A percentile compares a stretch with the other conserved stretches of the same genome.
Conservation (phyloP, 2,888 invertebrate genomes). For the Sthenelais limicola region DNA sequence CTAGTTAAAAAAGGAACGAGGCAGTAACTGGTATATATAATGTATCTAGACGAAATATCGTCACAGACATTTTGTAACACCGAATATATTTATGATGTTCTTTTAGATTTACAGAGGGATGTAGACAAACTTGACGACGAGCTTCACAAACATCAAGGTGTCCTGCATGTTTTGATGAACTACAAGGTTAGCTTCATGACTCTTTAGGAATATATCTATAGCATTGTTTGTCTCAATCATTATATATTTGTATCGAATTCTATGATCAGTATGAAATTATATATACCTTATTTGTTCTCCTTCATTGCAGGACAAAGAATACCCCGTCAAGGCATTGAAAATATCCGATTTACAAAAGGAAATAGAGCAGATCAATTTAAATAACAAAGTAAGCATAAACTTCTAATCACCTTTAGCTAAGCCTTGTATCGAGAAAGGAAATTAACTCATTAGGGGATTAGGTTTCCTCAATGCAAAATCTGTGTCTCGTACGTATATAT, state of each 20-base stretch:
- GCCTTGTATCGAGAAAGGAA: too few species aligned
- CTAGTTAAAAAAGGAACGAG: too few species aligned
- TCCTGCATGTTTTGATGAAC: constrained; percentile 62
- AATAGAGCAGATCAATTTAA: constrained; percentile 61
- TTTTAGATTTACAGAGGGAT: constrained; percentile 60
- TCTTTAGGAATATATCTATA: not conserved
- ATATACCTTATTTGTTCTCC: not conserved
- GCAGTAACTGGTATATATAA: too few species aligned
- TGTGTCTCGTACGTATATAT: too few species aligned
- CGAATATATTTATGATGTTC: not conserved
- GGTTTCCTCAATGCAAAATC: too few species aligned
- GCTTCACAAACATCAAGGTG: constrained; percentile 60
- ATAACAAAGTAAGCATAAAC: constrained; percentile 64
- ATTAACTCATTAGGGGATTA: too few species aligned
- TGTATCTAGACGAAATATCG: too few species aligned
- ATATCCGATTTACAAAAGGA: constrained; percentile 68
- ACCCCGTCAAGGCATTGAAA: constrained; percentile 70
- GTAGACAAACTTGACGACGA: constrained; percentile 57
- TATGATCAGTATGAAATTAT: not conserved
- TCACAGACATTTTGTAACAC: too few species aligned
- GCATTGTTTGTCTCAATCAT: too few species aligned
- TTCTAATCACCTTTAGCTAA: too few species aligned
- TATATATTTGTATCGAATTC: not conserved
- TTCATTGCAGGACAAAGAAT: constrained; percentile 67
- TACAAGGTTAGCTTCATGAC: constrained; percentile 62